Conservation (phyloP, 2,797 vertebrate species). For the Cyclopterus lumpus region DNA sequence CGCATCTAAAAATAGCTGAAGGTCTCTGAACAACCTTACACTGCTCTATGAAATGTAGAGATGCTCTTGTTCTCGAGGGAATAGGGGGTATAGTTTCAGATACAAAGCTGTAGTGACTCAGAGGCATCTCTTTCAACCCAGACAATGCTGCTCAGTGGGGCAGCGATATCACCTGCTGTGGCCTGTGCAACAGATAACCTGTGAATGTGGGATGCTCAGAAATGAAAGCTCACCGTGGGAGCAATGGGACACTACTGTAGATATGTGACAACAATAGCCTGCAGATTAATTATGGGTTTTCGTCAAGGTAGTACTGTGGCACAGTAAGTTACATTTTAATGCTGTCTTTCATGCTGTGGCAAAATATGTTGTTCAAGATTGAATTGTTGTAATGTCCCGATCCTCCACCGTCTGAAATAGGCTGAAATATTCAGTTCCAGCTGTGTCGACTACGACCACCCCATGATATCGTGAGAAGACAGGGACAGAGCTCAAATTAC, state of each 20-base stretch:
- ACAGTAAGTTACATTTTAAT: constrained; percentile 12
- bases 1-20: constrained; percentile 79
- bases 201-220: constrained; percentile 67
- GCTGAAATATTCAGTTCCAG: constrained; percentile 25
- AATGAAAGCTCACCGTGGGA: constrained; percentile 51
- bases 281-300: constrained; percentile 39
- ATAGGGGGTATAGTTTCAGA: constrained; percentile 60
- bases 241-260: constrained; percentile 34
- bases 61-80: constrained; percentile 65
- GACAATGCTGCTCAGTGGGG: constrained; percentile 73
- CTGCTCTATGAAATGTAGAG: constrained; percentile 69
- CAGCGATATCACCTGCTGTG: constrained; percentile 71
- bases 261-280: constrained; percentile 44
- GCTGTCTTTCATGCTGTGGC: constrained; percentile 9
- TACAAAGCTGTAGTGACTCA: constrained; percentile 73
- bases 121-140: constrained; percentile 65
- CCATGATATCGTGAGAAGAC: constrained; percentile 15
- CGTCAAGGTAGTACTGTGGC: constrained; percentile 1
- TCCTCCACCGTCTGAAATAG: neutral
- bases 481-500: constrained; percentile 23
- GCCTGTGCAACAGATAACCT: constrained; percentile 72
- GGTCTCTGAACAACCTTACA: constrained; percentile 69
- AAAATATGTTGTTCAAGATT: constrained; percentile 42
- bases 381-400: constrained; percentile 19
- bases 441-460: neutral